A percentile compares a stretch with the other conserved stretches of the same genome.
Evolutionary conservation across 35 echinoderm and acorn worm genomes (phyloP).

Genomic region (Apostichopus californicus): DNA sequence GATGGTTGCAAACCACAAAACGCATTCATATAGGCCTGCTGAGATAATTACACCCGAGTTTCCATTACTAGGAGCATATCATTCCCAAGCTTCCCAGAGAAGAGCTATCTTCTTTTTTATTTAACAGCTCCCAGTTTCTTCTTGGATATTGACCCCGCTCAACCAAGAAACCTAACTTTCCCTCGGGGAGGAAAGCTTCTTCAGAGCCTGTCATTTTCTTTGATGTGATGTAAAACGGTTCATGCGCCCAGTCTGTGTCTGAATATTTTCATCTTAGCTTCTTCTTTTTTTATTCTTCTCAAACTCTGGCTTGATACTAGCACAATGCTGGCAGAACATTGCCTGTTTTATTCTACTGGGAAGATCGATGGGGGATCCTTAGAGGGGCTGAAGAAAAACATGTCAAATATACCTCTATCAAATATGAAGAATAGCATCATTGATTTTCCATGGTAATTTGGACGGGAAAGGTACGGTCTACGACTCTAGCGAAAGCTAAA

Average conservation of each 20-base stretch:
- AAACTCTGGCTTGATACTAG: neutral
- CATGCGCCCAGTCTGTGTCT: constrained; percentile 22
- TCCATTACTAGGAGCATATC: neutral
- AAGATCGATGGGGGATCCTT: neutral
- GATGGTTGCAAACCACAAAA: neutral
- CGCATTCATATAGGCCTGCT: neutral
- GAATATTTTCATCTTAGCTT: neutral
- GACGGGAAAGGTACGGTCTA: constrained; percentile 1
- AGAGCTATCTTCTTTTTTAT: neutral
- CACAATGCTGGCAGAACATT: neutral
- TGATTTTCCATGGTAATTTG: constrained; percentile 20
- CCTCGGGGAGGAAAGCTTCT: neutral
- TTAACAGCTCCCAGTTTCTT: neutral
- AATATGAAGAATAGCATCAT: constrained; percentile 25
- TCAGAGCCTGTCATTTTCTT: constrained; percentile 41
- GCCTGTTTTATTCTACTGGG: neutral
- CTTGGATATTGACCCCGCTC: constrained; percentile 28
- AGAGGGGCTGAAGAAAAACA: neutral
- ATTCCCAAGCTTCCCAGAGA: neutral
- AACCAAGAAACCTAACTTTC: neutral
- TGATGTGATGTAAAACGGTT: constrained; percentile 50
- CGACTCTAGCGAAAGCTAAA: neutral
- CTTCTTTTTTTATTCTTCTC: neutral
- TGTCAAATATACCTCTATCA: neutral
- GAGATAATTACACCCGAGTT: neutral